Evolutionary conservation across 2,113 vertebrate species (phyloP).

Genomic region (Gymnogyps californianus): DNA sequence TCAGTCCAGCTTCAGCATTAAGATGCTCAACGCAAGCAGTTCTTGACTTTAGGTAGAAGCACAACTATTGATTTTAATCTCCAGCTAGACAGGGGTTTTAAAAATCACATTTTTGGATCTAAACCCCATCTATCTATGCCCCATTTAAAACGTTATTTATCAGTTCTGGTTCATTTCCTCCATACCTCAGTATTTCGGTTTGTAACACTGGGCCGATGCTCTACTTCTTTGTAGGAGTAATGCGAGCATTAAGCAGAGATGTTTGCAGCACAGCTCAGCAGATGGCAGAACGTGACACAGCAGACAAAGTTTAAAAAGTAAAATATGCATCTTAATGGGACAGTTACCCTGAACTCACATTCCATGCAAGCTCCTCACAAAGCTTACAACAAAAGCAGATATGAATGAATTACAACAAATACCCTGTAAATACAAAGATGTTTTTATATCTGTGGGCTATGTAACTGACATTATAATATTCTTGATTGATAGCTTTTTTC

Average conservation of each 20-base stretch:
- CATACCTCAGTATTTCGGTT: background rate
- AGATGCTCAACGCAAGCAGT: background rate
- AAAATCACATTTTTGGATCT: background rate
- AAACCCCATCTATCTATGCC: background rate
- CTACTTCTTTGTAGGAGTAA: background rate
- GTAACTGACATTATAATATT: background rate
- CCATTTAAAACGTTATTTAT: background rate
- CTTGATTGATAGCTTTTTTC: background rate
- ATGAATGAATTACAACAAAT: background rate
- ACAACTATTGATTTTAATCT: background rate
- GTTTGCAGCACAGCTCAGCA: background rate
- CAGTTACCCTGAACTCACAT: background rate
- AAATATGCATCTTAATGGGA: background rate
- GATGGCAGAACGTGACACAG: background rate
- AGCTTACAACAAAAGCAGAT: background rate
- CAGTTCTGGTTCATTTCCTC: background rate
- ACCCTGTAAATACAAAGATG: background rate
- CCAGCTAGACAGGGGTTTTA: background rate
- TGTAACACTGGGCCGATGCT: background rate
- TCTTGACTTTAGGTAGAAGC: background rate
- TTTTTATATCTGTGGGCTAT: background rate
- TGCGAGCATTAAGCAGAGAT: background rate
- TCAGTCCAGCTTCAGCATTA: background rate
- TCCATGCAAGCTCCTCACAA: background rate
- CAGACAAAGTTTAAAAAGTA: background rate